Percentiles rank a stretch among this genome's conserved stretches.
Evolutionary conservation across 2,113 vertebrate genomes (phyloP).

Genomic region (Oryctolagus cuniculus): DNA sequence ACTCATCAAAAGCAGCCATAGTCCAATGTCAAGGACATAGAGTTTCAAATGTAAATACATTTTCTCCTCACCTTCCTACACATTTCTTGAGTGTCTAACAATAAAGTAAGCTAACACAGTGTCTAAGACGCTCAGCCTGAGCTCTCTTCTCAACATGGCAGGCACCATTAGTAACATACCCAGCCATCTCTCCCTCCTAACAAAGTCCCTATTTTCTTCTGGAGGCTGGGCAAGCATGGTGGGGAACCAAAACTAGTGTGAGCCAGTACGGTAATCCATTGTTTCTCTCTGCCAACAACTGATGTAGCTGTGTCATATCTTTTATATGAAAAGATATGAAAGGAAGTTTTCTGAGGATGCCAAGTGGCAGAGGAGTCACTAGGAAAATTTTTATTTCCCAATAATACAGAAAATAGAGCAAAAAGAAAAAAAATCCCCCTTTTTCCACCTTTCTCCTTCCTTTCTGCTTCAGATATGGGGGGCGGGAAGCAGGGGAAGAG

Average conservation of each 20-base stretch:
- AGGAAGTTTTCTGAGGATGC: background rate
- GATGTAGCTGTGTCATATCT: background rate
- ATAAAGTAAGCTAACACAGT: conserved; percentile 19
- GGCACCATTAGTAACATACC: background rate
- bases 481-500: no score
- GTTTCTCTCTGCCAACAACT: background rate
- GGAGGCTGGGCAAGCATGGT: background rate
- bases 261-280: background rate
- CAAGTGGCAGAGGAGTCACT: background rate
- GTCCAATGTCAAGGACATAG: background rate
- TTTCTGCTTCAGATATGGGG: background rate
- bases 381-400: conserved; percentile 15
- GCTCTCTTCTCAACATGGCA: background rate
- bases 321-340: background rate
- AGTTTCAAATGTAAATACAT: conserved; percentile 34
- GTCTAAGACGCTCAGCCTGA: background rate
- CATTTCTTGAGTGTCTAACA: conserved; percentile 43
- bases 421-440: background rate
- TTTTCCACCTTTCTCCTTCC: background rate
- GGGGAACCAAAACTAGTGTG: background rate
- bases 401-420: background rate
- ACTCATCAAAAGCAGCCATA: conserved; percentile 6
- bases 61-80: conserved; percentile 11
- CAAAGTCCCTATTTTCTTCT: background rate
- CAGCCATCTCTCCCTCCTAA: background rate